These are phyloP conservation scores for Shinisaurus crocodilurus DNA, from an alignment of 2,113 vertebrate genomes.

Conservation along the genomic window DNA sequence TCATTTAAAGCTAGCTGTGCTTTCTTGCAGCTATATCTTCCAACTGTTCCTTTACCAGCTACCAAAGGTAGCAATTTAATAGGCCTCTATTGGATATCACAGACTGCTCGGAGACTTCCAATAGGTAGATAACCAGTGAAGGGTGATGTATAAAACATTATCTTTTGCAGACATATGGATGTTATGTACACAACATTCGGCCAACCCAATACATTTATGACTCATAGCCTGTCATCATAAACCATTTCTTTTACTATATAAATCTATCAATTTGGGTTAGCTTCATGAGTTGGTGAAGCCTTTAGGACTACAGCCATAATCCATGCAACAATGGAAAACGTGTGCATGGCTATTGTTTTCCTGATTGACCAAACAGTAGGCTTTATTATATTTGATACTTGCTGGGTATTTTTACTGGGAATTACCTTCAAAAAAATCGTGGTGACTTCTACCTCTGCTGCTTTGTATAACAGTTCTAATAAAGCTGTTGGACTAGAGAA, in stretches of 20 bases:
- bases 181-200: neutral
- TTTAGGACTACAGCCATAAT: neutral
- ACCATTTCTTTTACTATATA: neutral
- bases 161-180: neutral
- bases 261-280: neutral
- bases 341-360: neutral
- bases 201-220: neutral
- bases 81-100: accelerated
- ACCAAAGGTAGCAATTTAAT: neutral
- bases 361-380: neutral
- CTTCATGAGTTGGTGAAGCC: neutral
- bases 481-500: neutral
- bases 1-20: neutral
- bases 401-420: neutral
- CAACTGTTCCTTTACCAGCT: neutral
- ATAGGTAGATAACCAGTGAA: neutral
- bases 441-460: neutral
- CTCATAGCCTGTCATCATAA: neutral
- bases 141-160: neutral
- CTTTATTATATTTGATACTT: neutral
- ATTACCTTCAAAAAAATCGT: neutral
- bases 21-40: neutral
- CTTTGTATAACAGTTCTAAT: conserved; percentile 17
- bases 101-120: neutral
- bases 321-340: neutral